Conservation (phyloP, 2,888 invertebrate genomes). For the Chrysomela aeneicollis region DNA sequence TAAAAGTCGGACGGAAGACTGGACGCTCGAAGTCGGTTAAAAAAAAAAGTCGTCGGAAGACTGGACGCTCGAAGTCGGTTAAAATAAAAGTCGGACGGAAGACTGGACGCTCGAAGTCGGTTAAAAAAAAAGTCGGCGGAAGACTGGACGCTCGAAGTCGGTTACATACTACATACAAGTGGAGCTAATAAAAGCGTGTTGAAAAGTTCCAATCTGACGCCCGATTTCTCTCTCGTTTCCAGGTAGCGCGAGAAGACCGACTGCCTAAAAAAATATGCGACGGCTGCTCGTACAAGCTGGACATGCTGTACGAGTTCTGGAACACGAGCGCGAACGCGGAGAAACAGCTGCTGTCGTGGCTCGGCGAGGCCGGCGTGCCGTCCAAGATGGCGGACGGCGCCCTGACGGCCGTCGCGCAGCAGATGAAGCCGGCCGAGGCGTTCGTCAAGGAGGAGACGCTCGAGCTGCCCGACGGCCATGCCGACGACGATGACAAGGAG, state of each 20-base stretch:
- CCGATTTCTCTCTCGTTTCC: too few species aligned
- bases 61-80: too few species aligned
- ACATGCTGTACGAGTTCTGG: constrained; percentile 76
- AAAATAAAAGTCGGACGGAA: too few species aligned
- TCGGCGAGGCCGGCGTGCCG: constrained; percentile 49
- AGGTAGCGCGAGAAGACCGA: constrained; percentile 73
- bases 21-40: too few species aligned
- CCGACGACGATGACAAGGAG: constrained; percentile 36
- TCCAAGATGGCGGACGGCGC: constrained; percentile 34
- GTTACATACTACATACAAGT: too few species aligned
- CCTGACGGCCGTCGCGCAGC: constrained; percentile 32
- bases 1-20: too few species aligned
- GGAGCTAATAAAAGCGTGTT: too few species aligned
- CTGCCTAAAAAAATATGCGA: constrained; percentile 77
- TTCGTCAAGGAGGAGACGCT: constrained; percentile 47
- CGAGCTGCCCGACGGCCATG: constrained; percentile 36
- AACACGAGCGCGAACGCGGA: constrained; percentile 74
- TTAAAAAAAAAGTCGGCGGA: too few species aligned
- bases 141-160: too few species aligned
- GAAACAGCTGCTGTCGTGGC: constrained; percentile 61
- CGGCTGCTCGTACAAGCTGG: constrained; percentile 75
- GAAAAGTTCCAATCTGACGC: too few species aligned
- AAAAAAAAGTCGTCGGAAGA: too few species aligned
- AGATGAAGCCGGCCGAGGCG: constrained; percentile 39
- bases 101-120: too few species aligned